Evolutionary conservation across 2,113 vertebrate genomes (phyloP).

Genomic region (Mirza zaza): DNA sequence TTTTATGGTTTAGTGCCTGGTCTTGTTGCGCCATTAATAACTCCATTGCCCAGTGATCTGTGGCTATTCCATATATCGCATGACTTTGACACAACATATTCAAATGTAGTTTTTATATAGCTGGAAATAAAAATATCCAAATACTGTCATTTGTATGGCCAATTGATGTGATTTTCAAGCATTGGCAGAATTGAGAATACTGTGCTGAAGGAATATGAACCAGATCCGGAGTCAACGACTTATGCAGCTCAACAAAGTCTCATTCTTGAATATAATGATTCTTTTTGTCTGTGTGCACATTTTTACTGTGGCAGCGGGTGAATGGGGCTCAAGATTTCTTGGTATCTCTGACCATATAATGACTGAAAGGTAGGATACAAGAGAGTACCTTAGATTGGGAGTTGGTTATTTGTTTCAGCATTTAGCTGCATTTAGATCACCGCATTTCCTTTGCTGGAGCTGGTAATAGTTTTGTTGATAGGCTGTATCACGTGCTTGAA

Average conservation of each 20-base stretch:
- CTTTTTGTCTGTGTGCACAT: not conserved
- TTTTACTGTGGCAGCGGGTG: not conserved
- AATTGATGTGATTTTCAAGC: conserved; percentile 28
- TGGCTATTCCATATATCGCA: not conserved
- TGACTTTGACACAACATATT: conserved; percentile 13
- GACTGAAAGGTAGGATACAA: not conserved
- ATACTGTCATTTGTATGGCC: not conserved
- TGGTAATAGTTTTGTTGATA: not conserved
- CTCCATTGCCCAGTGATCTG: conserved; percentile 27
- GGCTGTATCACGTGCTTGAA: not conserved
- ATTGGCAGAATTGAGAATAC: not conserved
- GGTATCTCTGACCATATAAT: not conserved
- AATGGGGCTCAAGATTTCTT: not conserved
- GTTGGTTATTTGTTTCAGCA: not conserved
- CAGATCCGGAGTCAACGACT: not conserved
- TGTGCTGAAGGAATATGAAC: not conserved
- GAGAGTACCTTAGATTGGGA: not conserved
- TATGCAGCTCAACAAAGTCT: not conserved
- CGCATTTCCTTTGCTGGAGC: not conserved
- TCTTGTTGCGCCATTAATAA: not conserved
- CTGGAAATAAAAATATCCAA: conserved; percentile 52
- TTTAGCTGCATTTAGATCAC: not conserved
- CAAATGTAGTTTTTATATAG: not conserved
- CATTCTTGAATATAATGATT: not conserved
- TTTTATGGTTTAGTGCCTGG: conserved; percentile 39